Conservation (phyloP, 92 coral and sea anemone species). For the Metridium senile region DNA sequence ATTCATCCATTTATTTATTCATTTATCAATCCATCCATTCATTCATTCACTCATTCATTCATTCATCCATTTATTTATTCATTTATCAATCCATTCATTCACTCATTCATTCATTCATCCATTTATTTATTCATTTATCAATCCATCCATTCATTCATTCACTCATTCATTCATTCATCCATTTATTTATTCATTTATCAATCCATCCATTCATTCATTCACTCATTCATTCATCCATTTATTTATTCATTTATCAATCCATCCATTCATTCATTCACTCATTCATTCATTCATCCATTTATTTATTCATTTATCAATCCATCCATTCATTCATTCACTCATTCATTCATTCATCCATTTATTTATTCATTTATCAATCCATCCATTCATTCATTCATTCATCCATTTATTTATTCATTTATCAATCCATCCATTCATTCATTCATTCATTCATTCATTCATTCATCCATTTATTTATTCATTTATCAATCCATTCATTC, state of each 20-base stretch:
- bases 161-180: background rate
- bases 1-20: background rate
- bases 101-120: background rate
- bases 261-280: background rate
- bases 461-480: background rate
- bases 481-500: background rate
- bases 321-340: background rate
- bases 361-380: too few species aligned
- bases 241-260: background rate
- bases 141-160: background rate
- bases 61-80: too few species aligned
- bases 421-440: background rate
- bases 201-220: background rate
- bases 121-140: background rate
- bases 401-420: background rate
- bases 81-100: background rate
- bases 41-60: background rate
- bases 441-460: constrained; percentile 1
- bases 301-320: background rate
- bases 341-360: too few species aligned
- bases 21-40: background rate
- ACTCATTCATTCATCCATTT: background rate
- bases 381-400: background rate
- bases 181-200: background rate
- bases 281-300: background rate